Evolutionary conservation across 2,888 invertebrate genomes (phyloP).

Genomic region (Phortica magna): DNA sequence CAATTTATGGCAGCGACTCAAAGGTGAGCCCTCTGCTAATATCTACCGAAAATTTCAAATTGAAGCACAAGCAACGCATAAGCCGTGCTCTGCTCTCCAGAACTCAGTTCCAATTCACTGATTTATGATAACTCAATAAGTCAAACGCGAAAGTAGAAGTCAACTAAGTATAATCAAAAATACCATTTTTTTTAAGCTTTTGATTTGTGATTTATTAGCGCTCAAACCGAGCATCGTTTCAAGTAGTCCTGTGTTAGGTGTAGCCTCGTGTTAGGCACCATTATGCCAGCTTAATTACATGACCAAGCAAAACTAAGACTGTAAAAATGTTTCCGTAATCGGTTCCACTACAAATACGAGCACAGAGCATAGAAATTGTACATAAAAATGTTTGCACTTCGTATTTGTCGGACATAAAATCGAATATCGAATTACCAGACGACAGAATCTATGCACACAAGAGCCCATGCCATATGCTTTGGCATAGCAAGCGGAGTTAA

Average conservation of each 20-base stretch:
- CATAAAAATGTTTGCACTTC: conserved; percentile 70
- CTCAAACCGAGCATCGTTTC: background rate
- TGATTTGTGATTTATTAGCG: background rate
- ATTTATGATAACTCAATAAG: too few relatives aligned
- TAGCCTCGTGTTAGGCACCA: conserved; percentile 19
- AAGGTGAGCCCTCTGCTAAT: too few relatives aligned
- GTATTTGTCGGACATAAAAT: conserved; percentile 73
- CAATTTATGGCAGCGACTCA: too few relatives aligned
- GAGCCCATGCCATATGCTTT: conserved; percentile 32
- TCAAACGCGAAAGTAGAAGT: too few relatives aligned
- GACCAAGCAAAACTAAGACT: conserved; percentile 36
- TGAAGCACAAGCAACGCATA: too few relatives aligned
- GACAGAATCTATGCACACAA: conserved; percentile 33
- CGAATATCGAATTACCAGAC: conserved; percentile 71
- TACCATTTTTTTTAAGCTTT: background rate
- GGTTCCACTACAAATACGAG: conserved; percentile 62
- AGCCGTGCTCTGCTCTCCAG: too few relatives aligned
- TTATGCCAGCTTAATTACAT: conserved; percentile 62
- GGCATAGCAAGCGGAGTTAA: conserved; percentile 56
- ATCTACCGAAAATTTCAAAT: too few relatives aligned
- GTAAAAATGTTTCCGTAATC: conserved; percentile 48
- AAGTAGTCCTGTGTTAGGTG: background rate
- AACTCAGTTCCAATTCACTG: too few relatives aligned
- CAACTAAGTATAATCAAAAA: too few relatives aligned
- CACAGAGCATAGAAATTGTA: conserved; percentile 62